Conservation (phyloP, 2,797 vertebrate genomes). For the Brachyalestes nurse region DNA sequence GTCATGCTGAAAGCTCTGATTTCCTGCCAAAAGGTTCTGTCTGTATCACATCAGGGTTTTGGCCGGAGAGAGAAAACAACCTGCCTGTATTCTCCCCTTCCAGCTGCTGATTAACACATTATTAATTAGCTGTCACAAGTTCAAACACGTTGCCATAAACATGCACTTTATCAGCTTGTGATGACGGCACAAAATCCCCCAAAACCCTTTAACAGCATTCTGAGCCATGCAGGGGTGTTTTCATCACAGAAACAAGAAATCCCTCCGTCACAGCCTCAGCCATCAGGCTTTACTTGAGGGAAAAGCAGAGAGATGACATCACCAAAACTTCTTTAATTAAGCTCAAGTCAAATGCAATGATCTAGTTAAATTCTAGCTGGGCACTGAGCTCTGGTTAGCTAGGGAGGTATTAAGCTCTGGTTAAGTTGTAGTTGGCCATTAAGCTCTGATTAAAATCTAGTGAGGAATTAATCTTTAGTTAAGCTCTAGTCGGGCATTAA, state of each 20-base stretch:
- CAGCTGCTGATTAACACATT: slow-evolving; percentile 66
- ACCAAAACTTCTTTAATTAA: not conserved
- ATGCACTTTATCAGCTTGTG: slow-evolving; percentile 77
- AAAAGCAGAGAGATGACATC: slow-evolving; percentile 1
- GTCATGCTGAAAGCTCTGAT: not conserved
- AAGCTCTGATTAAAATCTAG: too few relatives aligned
- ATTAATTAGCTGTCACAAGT: slow-evolving; percentile 73
- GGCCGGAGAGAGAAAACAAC: slow-evolving; percentile 26
- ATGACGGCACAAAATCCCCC: slow-evolving; percentile 69
- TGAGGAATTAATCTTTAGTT: too few relatives aligned
- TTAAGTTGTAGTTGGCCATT: too few relatives aligned
- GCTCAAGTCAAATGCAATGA: too few relatives aligned
- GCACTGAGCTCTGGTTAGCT: too few relatives aligned
- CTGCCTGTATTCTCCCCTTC: slow-evolving; percentile 63
- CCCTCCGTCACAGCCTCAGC: slow-evolving; percentile 35
- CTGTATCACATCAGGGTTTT: not conserved
- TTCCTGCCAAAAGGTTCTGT: slow-evolving; percentile 11
- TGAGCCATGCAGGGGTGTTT: slow-evolving; percentile 21
- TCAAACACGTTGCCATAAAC: slow-evolving; percentile 80
- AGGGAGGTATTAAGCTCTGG: too few relatives aligned
- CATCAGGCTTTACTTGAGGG: not conserved
- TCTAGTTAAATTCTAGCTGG: too few relatives aligned
- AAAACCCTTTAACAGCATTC: slow-evolving; percentile 69
- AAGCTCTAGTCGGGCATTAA: too few relatives aligned
- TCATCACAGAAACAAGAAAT: slow-evolving; percentile 34